A percentile compares a stretch with the other conserved stretches of the same genome.
Evolutionary conservation across 2,113 vertebrate species (phyloP).

Genomic region (Eleginops maclovinus): DNA sequence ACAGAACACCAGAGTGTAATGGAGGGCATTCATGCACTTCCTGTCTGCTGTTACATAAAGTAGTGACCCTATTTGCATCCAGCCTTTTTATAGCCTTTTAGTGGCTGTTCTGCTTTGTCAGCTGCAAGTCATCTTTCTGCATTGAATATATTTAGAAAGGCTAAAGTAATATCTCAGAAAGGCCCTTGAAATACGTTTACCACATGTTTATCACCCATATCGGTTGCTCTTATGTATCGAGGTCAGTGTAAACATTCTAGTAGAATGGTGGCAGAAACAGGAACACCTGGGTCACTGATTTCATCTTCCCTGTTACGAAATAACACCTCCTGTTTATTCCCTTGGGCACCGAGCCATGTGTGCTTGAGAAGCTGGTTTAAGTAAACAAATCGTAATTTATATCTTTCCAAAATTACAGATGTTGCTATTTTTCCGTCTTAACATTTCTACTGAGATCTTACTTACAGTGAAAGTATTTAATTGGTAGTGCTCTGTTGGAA

Average conservation of each 20-base stretch:
- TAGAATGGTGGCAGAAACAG: constrained; percentile 7
- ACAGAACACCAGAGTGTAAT: constrained; percentile 7
- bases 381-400: constrained; percentile 16
- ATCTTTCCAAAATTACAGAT: background rate
- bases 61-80: constrained; percentile 26
- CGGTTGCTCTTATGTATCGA: constrained; percentile 10
- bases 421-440: background rate
- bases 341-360: constrained; percentile 3
- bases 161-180: constrained; percentile 14
- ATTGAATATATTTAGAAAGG: constrained; percentile 17
- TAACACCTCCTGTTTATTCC: constrained; percentile 10
- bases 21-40: constrained; percentile 2
- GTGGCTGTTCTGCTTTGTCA: constrained; percentile 10
- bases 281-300: constrained; percentile 17
- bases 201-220: background rate
- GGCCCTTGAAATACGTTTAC: background rate
- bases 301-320: constrained; percentile 26
- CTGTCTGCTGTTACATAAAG: constrained; percentile 2
- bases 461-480: background rate
- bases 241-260: constrained; percentile 38
- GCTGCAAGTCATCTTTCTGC: constrained; percentile 8
- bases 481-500: background rate
- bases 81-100: constrained; percentile 13
- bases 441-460: background rate
- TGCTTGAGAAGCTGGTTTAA: constrained; percentile 4